Evolutionary conservation across 2,113 vertebrate species (phyloP), one percentile per base, ranked within the genome.

Genomic region (Miniopterus natalensis): DNA sequence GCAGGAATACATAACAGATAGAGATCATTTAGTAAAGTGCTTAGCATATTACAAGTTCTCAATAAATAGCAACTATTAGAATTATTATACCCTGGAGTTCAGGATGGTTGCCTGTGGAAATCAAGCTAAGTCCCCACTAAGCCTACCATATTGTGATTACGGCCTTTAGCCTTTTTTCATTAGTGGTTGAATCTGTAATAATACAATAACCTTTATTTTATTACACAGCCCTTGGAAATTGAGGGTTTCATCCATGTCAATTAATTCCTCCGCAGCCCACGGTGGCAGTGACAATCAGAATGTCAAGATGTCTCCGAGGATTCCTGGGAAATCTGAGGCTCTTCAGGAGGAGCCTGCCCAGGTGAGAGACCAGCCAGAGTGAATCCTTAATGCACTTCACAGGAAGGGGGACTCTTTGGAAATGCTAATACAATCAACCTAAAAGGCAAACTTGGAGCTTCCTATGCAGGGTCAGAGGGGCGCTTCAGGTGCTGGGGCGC

Each of bases 141-240:
- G 80, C 84, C 59, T 59, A 40, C 90, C 51, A 42, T 86, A 83
- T 73, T 92, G 89, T 92, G 95, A 96, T 97, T 83, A 83, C 6
- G 15, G 92, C 96, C 95, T 95, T 95, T 47, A 96, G 91, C 42
- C 92, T 94, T 89, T 97, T 97, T 96, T 95, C 96, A 97, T 95
- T 96, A 92, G 95, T 86, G 45, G 85, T 91, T 51, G 96, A 95
- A 97, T 97, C 96, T 95, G 78, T 85, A 92, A 96, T 97, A 94
- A 97, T 97, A 97, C 88, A 96, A 97, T 97, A 97, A 97, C 95
- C 96, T 98, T 97, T 97, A 96, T 98, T 98, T 97, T 97, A 97
- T 97, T 96, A 96, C 86, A 94, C 96, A 98, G 93, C 96, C 97
- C 92, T 97, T 96, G 93, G 96, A 97, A 97, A 98, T 96, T 95